Conservation (phyloP, 2,888 invertebrate genomes). For the Amiota minor region DNA sequence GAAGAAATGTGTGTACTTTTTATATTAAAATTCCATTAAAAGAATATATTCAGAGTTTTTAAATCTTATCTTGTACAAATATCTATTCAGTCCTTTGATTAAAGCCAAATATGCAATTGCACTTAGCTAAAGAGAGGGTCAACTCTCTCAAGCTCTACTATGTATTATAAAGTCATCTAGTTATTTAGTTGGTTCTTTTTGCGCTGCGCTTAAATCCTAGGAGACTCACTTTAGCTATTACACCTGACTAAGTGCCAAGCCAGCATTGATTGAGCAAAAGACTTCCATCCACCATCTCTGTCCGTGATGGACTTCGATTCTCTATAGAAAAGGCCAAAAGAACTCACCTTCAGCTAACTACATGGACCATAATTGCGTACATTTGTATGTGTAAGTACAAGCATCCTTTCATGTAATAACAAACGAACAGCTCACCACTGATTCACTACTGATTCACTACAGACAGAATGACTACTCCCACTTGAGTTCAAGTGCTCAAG, state of each 20-base stretch:
- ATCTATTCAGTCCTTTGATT: conserved; percentile 11
- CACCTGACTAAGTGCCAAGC: conserved; percentile 23
- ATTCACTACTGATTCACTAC: background rate
- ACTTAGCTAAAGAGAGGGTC: background rate
- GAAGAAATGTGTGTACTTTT: too few species aligned
- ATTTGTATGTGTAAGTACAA: conserved; percentile 24
- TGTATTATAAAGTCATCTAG: too few species aligned
- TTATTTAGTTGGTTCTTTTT: background rate
- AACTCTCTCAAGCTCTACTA: too few species aligned
- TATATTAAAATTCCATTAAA: too few species aligned
- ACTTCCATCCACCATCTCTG: background rate
- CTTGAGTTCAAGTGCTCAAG: conserved; percentile 2
- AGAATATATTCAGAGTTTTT: too few species aligned
- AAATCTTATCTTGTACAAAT: too few species aligned
- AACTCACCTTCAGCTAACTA: background rate
- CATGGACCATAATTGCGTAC: conserved; percentile 31
- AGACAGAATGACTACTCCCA: conserved; percentile 22
- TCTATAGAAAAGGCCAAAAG: conserved; percentile 1
- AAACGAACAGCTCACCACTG: background rate
- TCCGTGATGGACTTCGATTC: background rate
- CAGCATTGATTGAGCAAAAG: conserved; percentile 26
- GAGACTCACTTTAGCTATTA: conserved; percentile 23
- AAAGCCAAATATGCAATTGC: conserved; percentile 21
- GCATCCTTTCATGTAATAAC: background rate
- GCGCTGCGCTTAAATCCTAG: conserved; percentile 3